Conservation (phyloP, 1,140 invertebrate genomes). For the Drosophila yakuba region DNA sequence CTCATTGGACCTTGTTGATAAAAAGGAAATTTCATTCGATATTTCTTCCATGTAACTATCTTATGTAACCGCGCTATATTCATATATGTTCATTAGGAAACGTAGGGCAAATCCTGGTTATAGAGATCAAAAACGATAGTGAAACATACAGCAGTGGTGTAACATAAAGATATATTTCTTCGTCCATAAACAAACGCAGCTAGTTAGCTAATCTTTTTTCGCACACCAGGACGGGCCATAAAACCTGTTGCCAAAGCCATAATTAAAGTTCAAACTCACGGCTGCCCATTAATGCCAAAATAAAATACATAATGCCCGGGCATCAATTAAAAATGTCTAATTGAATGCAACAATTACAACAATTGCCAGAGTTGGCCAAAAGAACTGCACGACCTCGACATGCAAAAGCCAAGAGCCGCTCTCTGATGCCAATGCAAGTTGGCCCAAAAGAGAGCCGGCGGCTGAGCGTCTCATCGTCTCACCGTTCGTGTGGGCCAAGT, state of each 20-base stretch:
- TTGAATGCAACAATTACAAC: constrained; percentile 70
- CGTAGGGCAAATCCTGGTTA: no score
- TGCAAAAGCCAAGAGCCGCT: constrained; percentile 54
- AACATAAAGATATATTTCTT: not conserved
- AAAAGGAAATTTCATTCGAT: no score
- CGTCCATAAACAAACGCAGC: not conserved
- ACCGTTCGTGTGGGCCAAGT: not conserved
- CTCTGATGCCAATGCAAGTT: constrained; percentile 56
- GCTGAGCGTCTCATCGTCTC: not conserved
- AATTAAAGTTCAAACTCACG: constrained; percentile 80
- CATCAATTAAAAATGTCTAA: constrained; percentile 71
- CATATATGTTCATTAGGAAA: no score
- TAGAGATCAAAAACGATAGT: no score
- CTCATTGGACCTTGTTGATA: not conserved
- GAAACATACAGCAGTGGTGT: not conserved
- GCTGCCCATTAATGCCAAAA: constrained; percentile 47
- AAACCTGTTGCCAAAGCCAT: constrained; percentile 51
- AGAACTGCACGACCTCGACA: constrained; percentile 76
- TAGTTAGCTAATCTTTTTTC: no score
- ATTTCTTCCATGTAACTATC: not conserved
- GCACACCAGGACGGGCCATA: constrained; percentile 26
- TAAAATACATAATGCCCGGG: constrained; percentile 52
- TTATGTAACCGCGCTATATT: no score
- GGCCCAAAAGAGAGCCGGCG: constrained; percentile 31
- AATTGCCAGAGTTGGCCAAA: constrained; percentile 41